Base-by-base conservation (phyloP, 2,888 invertebrate genomes). In the Stratiomys singularior region DNA sequence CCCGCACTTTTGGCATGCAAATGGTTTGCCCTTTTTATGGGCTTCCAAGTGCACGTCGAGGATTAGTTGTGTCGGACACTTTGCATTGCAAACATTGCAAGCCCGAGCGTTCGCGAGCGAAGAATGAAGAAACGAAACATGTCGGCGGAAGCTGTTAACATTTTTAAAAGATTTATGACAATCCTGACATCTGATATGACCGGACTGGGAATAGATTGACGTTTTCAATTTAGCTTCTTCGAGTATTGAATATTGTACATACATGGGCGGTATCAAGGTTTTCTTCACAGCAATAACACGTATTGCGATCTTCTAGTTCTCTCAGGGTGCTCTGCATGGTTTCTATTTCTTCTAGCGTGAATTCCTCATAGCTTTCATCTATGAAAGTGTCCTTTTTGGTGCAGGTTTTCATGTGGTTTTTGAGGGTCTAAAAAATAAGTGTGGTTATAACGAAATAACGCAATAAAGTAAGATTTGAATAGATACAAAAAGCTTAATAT, bases 121-220 rank as follows among this genome's bases (percentile, higher is more conserved):
- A 66, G 92, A 91, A 85, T 96, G 95, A 78, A 94, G 91, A 15
- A 92, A 90, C 71, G 89, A 88, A 18, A 89, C 85, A 85, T 96
- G 95, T 7, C 91, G 89, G 66, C 90, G 89, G 79, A 92, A 89
- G 81, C 91, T 92, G 28, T 90, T 88, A 83, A 91, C 89, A 46
- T 92, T 90, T 83, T 92, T 91, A 83, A 95, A 96, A 2, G 92
- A 90, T 83, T 94, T 93, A 13, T 90, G 89, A 83, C 96, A 96
- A 81, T 91, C 86, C 2, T 86, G 85, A 80, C 91, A 91, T 80
- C 83, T 85, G 30, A 87, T 87, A 76, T 86, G 85, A 1, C 87
- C 87, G 78, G 84, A 80, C 88, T 88, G 69, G 25, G 81, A 78
- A 52, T 47, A 9, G 15, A 66, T 18, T 64, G n/a, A 18, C n/a